Evolutionary conservation across 2,888 invertebrate genomes (phyloP).

Genomic region (Diaperis boleti): DNA sequence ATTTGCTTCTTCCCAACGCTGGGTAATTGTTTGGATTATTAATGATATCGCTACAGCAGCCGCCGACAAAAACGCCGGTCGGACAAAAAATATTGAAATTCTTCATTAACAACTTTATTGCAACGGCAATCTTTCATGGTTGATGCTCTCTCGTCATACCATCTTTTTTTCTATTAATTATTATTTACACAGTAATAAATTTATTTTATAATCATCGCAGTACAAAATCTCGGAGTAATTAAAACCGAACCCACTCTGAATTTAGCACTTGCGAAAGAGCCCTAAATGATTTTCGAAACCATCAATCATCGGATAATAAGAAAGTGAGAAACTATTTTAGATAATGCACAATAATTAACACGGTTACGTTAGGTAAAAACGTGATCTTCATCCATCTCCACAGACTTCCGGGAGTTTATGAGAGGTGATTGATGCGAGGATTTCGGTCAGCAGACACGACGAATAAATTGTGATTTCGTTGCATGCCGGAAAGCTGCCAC

Average conservation of each 20-base stretch:
- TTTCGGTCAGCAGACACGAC: neutral
- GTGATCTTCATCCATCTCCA: slow-evolving; percentile 2
- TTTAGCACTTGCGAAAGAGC: slow-evolving; percentile 18
- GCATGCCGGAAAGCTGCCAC: too few relatives aligned
- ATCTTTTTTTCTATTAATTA: slow-evolving; percentile 20
- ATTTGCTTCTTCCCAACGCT: neutral
- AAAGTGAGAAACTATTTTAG: slow-evolving; percentile 40
- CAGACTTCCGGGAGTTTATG: neutral
- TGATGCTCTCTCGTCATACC: slow-evolving; percentile 12
- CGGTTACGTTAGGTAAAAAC: slow-evolving; percentile 26
- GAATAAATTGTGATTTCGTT: too few relatives aligned
- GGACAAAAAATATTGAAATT: slow-evolving; percentile 7
- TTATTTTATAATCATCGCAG: slow-evolving; percentile 21
- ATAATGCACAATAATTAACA: slow-evolving; percentile 37
- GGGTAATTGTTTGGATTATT: slow-evolving; percentile 10
- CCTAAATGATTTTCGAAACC: slow-evolving; percentile 31
- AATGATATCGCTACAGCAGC: slow-evolving; percentile 8
- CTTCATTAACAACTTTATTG: slow-evolving; percentile 22
- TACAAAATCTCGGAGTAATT: slow-evolving; percentile 16
- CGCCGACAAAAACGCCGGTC: slow-evolving; percentile 5
- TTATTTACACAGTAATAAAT: slow-evolving; percentile 28
- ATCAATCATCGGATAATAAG: slow-evolving; percentile 40
- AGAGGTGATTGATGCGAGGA: neutral
- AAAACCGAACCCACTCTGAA: slow-evolving; percentile 16
- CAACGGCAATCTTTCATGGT: slow-evolving; percentile 30